Evolutionary conservation across 2,113 vertebrate genomes (phyloP).

Genomic region (Mobula birostris): DNA sequence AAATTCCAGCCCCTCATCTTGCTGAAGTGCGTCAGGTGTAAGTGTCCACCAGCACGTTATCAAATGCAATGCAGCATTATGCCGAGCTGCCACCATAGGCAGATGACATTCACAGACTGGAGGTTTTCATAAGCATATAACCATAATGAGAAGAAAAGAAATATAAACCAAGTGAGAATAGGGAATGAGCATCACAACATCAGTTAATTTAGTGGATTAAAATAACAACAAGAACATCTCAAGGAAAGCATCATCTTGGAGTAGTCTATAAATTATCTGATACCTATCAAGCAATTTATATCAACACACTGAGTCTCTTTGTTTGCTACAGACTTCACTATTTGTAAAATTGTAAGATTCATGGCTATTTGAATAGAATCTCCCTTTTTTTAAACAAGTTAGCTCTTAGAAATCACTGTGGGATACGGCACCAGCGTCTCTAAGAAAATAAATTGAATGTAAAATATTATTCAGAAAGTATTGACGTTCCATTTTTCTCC

Average conservation of each 20-base stretch:
- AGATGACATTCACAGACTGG: conserved; percentile 28
- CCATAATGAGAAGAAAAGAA: background rate
- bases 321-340: background rate
- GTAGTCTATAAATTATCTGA: background rate
- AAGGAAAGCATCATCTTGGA: background rate
- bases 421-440: background rate
- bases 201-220: conserved; percentile 20
- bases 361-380: background rate
- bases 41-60: background rate
- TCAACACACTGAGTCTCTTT: background rate
- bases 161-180: background rate
- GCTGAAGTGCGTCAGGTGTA: background rate
- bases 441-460: conserved; percentile 17
- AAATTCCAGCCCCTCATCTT: background rate
- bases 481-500: background rate
- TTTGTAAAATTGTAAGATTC: conserved; percentile 12
- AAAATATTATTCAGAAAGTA: background rate
- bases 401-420: background rate
- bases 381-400: background rate
- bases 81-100: background rate
- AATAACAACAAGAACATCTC: conserved; percentile 17
- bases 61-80: background rate
- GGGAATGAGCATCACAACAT: background rate
- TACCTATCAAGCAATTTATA: conserved; percentile 18
- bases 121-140: background rate